Evolutionary conservation across 2,113 vertebrate genomes (phyloP).

Genomic region (Barnardius zonarius): DNA sequence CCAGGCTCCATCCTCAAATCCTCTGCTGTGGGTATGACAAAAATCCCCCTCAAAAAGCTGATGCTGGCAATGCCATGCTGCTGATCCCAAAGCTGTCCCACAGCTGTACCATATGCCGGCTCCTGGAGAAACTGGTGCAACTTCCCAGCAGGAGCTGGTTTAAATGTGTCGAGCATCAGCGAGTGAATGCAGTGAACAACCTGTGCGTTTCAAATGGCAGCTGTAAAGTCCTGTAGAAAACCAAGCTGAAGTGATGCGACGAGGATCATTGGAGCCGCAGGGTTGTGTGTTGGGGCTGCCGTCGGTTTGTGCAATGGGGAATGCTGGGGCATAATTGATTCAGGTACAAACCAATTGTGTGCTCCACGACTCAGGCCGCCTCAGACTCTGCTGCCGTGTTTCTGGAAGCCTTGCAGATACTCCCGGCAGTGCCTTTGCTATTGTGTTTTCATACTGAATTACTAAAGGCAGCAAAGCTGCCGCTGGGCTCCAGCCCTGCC

Average conservation of each 20-base stretch:
- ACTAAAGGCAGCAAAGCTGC: slow-evolving; percentile 25
- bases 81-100: background rate
- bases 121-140: background rate
- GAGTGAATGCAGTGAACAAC: background rate
- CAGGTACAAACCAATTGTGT: background rate
- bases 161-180: background rate
- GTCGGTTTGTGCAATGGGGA: background rate
- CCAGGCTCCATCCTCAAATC: background rate
- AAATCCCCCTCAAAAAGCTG: background rate
- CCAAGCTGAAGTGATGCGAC: fast-evolving
- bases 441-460: background rate
- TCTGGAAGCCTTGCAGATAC: background rate
- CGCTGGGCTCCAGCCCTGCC: background rate
- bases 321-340: background rate
- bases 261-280: background rate
- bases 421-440: background rate
- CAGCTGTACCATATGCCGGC: fast-evolving
- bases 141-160: fast-evolving
- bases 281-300: fast-evolving
- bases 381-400: background rate
- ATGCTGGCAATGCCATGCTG: fast-evolving
- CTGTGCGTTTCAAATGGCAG: background rate
- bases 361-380: fast-evolving
- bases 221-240: background rate
- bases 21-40: background rate